Base-by-base conservation (phyloP, 2,797 vertebrate genomes). In the Cyprinella venusta region DNA sequence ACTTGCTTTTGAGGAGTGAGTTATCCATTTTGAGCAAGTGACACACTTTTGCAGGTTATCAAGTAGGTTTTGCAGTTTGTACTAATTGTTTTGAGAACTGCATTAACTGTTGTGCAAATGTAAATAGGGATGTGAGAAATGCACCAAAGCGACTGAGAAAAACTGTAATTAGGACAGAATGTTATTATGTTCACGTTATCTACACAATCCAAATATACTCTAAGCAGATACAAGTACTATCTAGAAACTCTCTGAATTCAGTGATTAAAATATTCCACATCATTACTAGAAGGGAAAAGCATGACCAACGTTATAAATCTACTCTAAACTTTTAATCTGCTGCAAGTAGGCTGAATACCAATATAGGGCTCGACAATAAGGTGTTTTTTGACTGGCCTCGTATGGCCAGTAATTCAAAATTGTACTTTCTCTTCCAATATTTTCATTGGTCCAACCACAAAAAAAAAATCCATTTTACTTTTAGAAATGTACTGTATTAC, bases 121-220 rank as follows among this genome's bases (percentile, higher is more conserved):
- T n/a, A n/a, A n/a, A n/a, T n/a, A n/a, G n/a, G n/a, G n/a, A n/a
- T n/a, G n/a, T n/a, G n/a, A n/a, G n/a, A n/a, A n/a, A n/a, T n/a
- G n/a, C n/a, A n/a, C n/a, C n/a, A n/a, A n/a, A n/a, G n/a, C n/a
- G n/a, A n/a, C n/a, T n/a, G n/a, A n/a, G n/a, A n/a, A n/a, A n/a
- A n/a, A n/a, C n/a, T n/a, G n/a, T 30, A 67, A 80, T 79, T 77
- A 78, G 18, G 45, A 50, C 5, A 15, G 38, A 72, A 63, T 67
- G 72, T 50, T 26, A 84, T 48, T 48, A 48, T 48, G 45, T 48
- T 48, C 45, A 48, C 45, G 61, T 54, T 82, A 75, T 65, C 70
- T 42, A 36, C 30, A 48, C 52, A 81, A 65, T 50, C 56, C 33
- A 75, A 81, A 81, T 52, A 26, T 54, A 54, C 54, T 71, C 24